Conservation (phyloP, 2,888 invertebrate genomes). For the Drosophila fulvimacula region DNA sequence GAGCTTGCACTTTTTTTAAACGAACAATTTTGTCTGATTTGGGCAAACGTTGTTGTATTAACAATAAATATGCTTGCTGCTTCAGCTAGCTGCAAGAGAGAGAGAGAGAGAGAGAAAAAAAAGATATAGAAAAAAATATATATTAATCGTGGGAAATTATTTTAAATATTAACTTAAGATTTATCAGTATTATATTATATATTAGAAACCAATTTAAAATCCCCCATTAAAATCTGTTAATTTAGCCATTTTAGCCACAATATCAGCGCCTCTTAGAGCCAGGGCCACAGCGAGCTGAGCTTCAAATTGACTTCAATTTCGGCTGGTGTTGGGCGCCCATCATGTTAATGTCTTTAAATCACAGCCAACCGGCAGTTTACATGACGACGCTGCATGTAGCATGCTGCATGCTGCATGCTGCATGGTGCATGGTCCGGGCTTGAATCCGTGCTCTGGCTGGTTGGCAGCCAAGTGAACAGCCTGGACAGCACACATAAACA, state of each 20-base stretch:
- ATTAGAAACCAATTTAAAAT: too few species aligned
- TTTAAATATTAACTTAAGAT: too few species aligned
- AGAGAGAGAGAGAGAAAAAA: too few species aligned
- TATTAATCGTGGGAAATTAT: too few species aligned
- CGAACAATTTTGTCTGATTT: conserved; percentile 73
- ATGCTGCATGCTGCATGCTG: background rate
- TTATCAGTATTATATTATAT: too few species aligned
- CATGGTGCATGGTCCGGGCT: conserved; percentile 9
- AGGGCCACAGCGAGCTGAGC: background rate
- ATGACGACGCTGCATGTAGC: conserved; percentile 32
- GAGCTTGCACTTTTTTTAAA: conserved; percentile 77
- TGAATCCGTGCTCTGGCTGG: conserved; percentile 13
- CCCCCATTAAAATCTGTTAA: background rate
- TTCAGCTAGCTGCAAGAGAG: conserved; percentile 23
- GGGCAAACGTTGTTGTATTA: conserved; percentile 16
- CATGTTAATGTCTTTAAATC: conserved; percentile 76
- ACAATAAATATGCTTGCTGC: conserved; percentile 4
- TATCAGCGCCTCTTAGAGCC: background rate
- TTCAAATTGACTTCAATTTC: conserved; percentile 43
- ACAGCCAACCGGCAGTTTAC: conserved; percentile 73
- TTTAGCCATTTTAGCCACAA: background rate
- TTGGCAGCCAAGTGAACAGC: conserved; percentile 30
- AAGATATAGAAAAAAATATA: too few species aligned
- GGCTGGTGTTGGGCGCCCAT: conserved; percentile 19
- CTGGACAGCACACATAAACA: conserved; percentile 68